Conservation (phyloP, 2,113 vertebrate genomes). For the Hemicordylus capensis region DNA sequence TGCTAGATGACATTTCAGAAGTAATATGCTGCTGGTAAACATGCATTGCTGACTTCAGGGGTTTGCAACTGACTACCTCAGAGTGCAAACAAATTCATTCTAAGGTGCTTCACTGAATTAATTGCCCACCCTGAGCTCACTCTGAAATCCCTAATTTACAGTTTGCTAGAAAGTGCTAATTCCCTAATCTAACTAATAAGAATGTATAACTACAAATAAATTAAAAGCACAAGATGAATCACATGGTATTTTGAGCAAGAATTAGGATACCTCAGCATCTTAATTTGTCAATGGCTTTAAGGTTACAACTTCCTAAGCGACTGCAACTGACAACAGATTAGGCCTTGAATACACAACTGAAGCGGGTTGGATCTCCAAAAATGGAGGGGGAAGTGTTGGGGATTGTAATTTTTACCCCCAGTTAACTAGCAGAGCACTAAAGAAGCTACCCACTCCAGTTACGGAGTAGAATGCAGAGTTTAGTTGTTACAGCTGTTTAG, state of each 20-base stretch:
- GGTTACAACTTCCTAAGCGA: conserved; percentile 2
- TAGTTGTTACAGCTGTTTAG: too few relatives aligned
- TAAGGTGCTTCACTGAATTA: conserved; percentile 37
- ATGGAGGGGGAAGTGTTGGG: background rate
- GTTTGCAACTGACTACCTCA: conserved; percentile 7
- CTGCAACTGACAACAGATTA: background rate
- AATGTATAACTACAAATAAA: conserved; percentile 44
- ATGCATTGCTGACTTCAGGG: conserved; percentile 28
- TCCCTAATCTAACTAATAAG: conserved; percentile 37
- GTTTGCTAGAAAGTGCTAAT: conserved; percentile 22
- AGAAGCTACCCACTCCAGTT: too few relatives aligned
- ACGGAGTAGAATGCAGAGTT: too few relatives aligned
- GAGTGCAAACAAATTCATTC: conserved; percentile 35
- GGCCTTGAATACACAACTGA: background rate
- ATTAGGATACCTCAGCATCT: background rate
- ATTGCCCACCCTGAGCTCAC: conserved; percentile 34
- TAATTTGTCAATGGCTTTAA: conserved; percentile 7
- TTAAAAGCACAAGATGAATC: conserved; percentile 29
- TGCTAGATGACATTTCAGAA: conserved; percentile 19
- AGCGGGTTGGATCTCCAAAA: background rate
- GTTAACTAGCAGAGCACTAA: too few relatives aligned
- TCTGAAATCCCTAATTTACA: conserved; percentile 49
- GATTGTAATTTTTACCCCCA: too few relatives aligned
- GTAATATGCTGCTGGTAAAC: background rate
- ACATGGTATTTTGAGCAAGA: conserved; percentile 7